phyloP scores from a whole-genome alignment of 2,797 vertebrate genomes.

The Vespertilio murinus region DNA sequence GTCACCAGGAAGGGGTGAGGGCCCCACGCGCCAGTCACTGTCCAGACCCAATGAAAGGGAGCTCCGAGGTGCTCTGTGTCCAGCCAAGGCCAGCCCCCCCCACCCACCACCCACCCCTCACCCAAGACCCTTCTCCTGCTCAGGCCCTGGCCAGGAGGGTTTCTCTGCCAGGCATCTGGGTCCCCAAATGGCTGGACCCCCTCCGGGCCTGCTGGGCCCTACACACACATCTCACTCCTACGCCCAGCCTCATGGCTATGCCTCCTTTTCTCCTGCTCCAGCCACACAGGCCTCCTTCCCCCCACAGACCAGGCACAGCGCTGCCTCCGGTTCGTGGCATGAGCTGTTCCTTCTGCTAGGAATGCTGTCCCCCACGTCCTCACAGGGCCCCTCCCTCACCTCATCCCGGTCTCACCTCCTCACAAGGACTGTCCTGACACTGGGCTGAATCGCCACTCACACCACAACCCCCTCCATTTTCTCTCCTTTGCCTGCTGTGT shows the following conservation, averaged over 20 bases:
- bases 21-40: neutral
- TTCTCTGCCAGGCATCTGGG: neutral
- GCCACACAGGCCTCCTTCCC: neutral
- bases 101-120: too few relatives aligned
- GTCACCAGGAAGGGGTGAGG: neutral
- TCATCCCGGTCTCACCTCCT: neutral
- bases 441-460: neutral
- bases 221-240: neutral
- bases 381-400: neutral
- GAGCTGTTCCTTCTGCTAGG: neutral
- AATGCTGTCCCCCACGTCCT: neutral
- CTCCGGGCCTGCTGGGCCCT: neutral
- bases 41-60: too few relatives aligned
- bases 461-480: too few relatives aligned
- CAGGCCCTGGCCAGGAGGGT: neutral
- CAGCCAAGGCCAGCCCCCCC: neutral
- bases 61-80: too few relatives aligned
- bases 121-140: neutral
- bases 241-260: neutral
- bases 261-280: neutral
- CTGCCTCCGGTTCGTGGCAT: neutral
- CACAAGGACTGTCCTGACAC: neutral
- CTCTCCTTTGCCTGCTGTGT: neutral
- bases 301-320: neutral
- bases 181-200: neutral